phyloP scores from a whole-genome alignment of 2,797 vertebrate species.

The Notoglanidium macrostoma region DNA sequence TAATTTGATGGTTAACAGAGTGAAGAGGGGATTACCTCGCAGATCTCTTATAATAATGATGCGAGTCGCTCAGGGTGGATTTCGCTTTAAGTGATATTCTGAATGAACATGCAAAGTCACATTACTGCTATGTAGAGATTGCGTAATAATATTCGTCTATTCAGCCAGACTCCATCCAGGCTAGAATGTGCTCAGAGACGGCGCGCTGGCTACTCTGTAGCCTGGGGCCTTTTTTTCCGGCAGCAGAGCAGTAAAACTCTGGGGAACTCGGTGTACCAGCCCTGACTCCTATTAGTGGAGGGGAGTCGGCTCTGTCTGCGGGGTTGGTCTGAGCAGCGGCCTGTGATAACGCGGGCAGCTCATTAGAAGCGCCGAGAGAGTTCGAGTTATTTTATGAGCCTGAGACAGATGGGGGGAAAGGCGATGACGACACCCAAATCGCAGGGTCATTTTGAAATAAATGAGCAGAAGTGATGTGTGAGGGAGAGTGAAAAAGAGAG shows the following conservation, averaged over 20 bases:
- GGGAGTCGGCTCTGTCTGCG: slow-evolving; percentile 56
- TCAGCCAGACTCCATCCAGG: not conserved
- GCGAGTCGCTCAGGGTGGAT: not conserved
- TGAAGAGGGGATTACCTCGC: not conserved
- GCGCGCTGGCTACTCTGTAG: not conserved
- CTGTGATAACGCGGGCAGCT: slow-evolving; percentile 49
- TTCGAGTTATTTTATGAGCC: not conserved
- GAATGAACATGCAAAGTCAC: not conserved
- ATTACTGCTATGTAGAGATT: not conserved
- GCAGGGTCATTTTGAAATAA: not conserved
- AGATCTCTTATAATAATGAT: not conserved
- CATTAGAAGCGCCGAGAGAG: slow-evolving; percentile 13
- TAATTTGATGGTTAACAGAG: not conserved
- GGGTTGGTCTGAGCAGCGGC: slow-evolving; percentile 26
- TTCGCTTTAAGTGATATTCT: not conserved
- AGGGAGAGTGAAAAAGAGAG: not conserved
- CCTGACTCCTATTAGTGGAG: slow-evolving; percentile 62
- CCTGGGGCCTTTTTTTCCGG: slow-evolving; percentile 8
- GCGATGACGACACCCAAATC: not conserved
- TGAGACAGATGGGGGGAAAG: not conserved
- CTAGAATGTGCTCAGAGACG: not conserved
- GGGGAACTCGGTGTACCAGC: slow-evolving; percentile 50
- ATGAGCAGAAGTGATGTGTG: not conserved
- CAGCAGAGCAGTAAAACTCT: slow-evolving; percentile 39
- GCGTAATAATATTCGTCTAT: not conserved